Base-by-base conservation (phyloP, 2,113 vertebrate genomes). In the Cephalopterus ornatus region DNA sequence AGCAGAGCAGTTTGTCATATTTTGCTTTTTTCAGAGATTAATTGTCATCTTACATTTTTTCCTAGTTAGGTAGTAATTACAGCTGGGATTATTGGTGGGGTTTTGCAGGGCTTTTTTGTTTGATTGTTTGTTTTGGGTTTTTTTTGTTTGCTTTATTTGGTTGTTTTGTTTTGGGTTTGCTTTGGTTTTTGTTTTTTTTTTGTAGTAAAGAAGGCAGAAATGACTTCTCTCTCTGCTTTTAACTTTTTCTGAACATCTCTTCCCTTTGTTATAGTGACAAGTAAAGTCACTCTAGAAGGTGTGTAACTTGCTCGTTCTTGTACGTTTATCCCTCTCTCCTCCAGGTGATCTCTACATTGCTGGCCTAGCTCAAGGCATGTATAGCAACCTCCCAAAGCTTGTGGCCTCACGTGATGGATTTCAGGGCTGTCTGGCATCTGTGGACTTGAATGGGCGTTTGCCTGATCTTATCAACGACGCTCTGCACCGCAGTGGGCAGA, bases 351-450 rank as follows among this genome's bases (percentile, higher is more conserved):
- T 99, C 91, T 99, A 99, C 97, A 99, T 99, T 84, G 99, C 99
- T 27, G 99, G 99, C 59, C 97, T 99, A 67, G 99, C 98, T 52
- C 99, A 99, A 81, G 98, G 99, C 97, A 99, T 99, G 99, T 99
- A 99, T 44, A 98, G 98, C 94, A 99, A 96, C 96, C 98, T 99
- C 4, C 99, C 99, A 0, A 99, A 99, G 88, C 98, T 99, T 3
- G 99, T 99, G 95, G 99, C 99, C 16, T 99, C 99, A 35, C 98
- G 99, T 41, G 99, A 99, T 79, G 99, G 99, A 59, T 99, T 99
- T 97, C 99, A 99, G 95, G 99, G 99, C 83, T 99, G 99, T 39
- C 95, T 99, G 96, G 99, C 99, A 1, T 99, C 99, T 0, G 99
- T 99, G 90, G 99, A 99, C 96, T 98, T 99, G 92, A 99, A 99